These are phyloP conservation scores for Forficula auricularia DNA, from an alignment of 1,140 invertebrate genomes.

Conservation along the genomic window DNA sequence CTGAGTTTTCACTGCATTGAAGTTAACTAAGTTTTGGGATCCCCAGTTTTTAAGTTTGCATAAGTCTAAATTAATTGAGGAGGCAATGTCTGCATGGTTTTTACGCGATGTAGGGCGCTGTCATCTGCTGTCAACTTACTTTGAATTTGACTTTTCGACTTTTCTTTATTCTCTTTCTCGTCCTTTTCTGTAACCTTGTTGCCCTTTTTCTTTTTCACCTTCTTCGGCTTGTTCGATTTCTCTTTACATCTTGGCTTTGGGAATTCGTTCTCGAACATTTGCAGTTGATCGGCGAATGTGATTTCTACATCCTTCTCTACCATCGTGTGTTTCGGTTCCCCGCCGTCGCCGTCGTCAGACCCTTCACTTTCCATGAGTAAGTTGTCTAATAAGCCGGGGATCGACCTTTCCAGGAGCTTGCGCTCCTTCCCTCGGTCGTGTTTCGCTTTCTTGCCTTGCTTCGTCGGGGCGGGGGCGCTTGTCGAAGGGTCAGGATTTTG, in stretches of 20 bases:
- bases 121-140: too few species aligned
- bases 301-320: constrained; percentile 22
- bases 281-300: constrained; percentile 27
- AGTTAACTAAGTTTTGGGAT: too few species aligned
- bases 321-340: constrained; percentile 1
- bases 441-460: constrained; percentile 10
- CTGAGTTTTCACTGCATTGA: too few species aligned
- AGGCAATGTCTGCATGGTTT: too few species aligned
- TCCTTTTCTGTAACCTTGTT: too few species aligned
- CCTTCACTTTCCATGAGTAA: constrained; percentile 19
- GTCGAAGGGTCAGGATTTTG: too few species aligned
- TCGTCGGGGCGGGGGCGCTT: too few species aligned
- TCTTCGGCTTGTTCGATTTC: constrained; percentile 23
- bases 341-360: neutral
- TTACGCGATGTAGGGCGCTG: too few species aligned
- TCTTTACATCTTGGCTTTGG: constrained; percentile 15
- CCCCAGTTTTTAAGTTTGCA: too few species aligned
- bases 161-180: constrained; percentile 14
- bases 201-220: constrained; percentile 21
- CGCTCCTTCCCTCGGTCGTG: constrained; percentile 32
- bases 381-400: too few species aligned
- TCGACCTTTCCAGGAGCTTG: constrained; percentile 28
- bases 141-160: too few species aligned
- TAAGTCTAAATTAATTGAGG: too few species aligned
- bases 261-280: constrained; percentile 31